Base-by-base conservation (phyloP, 1,140 invertebrate genomes). In the Hycleus phaleratus region DNA sequence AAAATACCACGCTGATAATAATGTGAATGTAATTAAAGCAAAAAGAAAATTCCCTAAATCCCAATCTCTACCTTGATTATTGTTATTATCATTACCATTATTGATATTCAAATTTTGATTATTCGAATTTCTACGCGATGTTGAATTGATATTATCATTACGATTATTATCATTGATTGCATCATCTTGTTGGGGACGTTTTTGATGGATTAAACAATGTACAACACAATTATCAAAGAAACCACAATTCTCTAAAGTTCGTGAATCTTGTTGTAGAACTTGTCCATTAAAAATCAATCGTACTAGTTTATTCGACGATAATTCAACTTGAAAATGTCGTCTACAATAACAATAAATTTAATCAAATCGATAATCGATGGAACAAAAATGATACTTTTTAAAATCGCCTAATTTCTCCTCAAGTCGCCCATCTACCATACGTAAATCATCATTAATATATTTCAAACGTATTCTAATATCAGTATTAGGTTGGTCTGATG, bases 231-330 rank as follows among this genome's bases (percentile, higher is more conserved):
- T 89, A 72, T 94, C 83, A 69, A 84, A 86, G 38, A 95, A 77
- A 11, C 91, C 90, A 75, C 83, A 90, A 24, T 81, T 82, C 58
- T 86, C 79, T 42, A 95, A 74, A 6, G 90, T 92, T 58, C 83
- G 79, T 49, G 74, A 79, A 60, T 93, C 91, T 59, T 86, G 82
- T 56, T 84, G 80, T 12, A 95, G 74, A 44, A 93, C 84, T 64
- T 90, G 87, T 8, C 92, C 92, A 73, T 92, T 91, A 72, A 91
- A 94, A 47, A 95, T 91, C 46, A 95, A 76, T 12, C 90, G 82
- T 24, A 95, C 85, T 38, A 87, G 74, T 69, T 90, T 88, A 65
- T 89, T 84, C 10, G 84, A 79, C 3, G 82, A 77, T 52, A 94
- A 73, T 74, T 94, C 91, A 26, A 79, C 76, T 46, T 82, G 79